Percentiles rank a stretch among this genome's conserved stretches.
These are phyloP conservation scores for Acanthoscelides obtectus DNA, from an alignment of 2,888 invertebrate species.

Conservation along the genomic window DNA sequence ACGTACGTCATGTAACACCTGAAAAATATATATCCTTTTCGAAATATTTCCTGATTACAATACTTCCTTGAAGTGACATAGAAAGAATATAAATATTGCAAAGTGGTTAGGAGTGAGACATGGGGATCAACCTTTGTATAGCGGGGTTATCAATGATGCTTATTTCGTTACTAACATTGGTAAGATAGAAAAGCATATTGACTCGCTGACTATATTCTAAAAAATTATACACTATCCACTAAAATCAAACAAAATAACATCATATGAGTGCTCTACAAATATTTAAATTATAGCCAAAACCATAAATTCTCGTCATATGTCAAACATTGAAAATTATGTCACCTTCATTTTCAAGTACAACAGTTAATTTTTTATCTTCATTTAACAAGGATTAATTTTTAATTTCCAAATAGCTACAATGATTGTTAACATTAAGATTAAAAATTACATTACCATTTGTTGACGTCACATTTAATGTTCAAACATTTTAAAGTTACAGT, in stretches of 20 bases:
- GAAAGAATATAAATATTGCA: too few relatives aligned
- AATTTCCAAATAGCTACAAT: background rate
- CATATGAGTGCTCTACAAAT: background rate
- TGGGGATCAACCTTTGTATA: too few relatives aligned
- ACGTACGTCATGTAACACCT: too few relatives aligned
- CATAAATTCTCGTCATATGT: background rate
- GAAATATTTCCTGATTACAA: too few relatives aligned
- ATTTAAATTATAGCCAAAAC: background rate
- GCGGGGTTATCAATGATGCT: background rate
- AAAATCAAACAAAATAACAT: too few relatives aligned
- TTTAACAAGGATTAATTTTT: background rate
- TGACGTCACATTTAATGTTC: background rate
- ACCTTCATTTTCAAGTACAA: background rate
- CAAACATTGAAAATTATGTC: background rate
- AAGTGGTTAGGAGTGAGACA: too few relatives aligned
- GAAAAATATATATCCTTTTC: too few relatives aligned
- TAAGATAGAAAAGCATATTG: too few relatives aligned
- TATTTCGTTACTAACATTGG: background rate
- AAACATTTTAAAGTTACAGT: constrained; percentile 15
- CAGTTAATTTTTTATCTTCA: background rate
- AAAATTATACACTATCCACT: too few relatives aligned
- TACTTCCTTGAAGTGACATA: too few relatives aligned
- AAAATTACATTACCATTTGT: background rate
- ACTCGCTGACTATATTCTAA: too few relatives aligned
- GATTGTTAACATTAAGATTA: background rate